These are phyloP conservation scores for Oxygymnocypris stewartii DNA, from an alignment of 2,113 vertebrate species.

Conservation along the genomic window DNA sequence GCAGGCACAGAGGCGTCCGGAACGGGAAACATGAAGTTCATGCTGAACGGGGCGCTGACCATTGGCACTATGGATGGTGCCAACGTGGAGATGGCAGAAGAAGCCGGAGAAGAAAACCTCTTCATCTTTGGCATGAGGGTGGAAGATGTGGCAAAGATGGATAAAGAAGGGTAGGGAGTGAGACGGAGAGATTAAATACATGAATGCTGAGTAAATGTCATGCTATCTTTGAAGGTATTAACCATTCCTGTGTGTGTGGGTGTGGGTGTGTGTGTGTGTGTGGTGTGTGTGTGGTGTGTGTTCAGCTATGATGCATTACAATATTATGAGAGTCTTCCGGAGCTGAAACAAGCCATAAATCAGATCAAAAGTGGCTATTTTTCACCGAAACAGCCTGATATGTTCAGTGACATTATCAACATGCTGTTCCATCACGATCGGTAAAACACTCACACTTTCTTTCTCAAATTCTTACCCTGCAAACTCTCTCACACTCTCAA, in stretches of 20 bases:
- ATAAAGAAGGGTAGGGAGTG: constrained; percentile 83
- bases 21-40: constrained; percentile 99
- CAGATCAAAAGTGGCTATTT: constrained; percentile 90
- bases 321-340: constrained; percentile 85
- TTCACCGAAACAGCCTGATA: constrained; percentile 83
- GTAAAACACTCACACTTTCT: constrained; percentile 65
- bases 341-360: constrained; percentile 86
- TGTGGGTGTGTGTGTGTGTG: constrained; percentile 16
- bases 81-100: constrained; percentile 98
- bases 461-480: not conserved
- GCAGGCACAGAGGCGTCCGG: constrained; percentile 95
- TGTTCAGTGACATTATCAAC: constrained; percentile 86
- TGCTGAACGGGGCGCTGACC: constrained; percentile 96
- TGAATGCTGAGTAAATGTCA: not conserved
- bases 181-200: not conserved
- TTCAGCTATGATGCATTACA: constrained; percentile 87
- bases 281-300: not conserved
- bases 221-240: not conserved
- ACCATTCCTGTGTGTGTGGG: not conserved
- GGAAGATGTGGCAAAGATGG: constrained; percentile 85
- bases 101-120: constrained; percentile 92
- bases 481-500: not conserved
- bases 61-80: constrained; percentile 98
- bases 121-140: constrained; percentile 98
- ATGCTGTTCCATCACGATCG: constrained; percentile 95